Base-by-base conservation (phyloP, 2,888 invertebrate species). In the Flexamia atlantica region DNA sequence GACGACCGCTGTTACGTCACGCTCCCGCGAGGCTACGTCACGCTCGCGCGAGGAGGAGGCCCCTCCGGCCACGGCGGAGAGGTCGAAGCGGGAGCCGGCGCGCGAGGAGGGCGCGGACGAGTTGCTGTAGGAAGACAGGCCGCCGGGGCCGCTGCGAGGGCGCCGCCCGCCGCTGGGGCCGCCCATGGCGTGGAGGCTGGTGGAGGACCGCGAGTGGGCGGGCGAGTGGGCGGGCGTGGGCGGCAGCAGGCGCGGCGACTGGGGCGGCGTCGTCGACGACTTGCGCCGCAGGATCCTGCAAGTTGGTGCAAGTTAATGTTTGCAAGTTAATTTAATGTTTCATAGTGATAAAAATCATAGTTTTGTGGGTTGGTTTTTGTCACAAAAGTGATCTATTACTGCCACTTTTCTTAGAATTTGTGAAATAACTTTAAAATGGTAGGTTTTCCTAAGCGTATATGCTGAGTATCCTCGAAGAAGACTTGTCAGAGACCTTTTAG, bases 101-200 rank as follows among this genome's bases (percentile, higher is more conserved):
- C 88, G 86, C 17, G 87, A 87, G 17, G 88, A 88, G 5, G 87
- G 87, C n/a, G 88, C 87, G 7, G 57, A 46, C 28, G 46, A 32
- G 23, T 94, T 94, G 87, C 95, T 95, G 88, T 95, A 95, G 87
- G 94, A 94, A 89, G 94, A 93, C 84, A 96, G 91, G n/a, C 95
- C 95, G 14, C 95, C 94, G 4, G 96, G 96, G 85, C 95, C 95
- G 79, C 95, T 95, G 87, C 95, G 91, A 0, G 96, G 95, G 86
- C 96, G 91, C 9, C 86, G 82, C 28, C 86, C 79, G 81, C 85
- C 72, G 64, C 85, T 82, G 46, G 85, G 23, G 40, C 82, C 82
- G 46, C 83, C 80, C 42, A 53, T 68, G 42, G 70, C 46, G 83
- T 81, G 76, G 28, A 86, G 72, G 42, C 83, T 85, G 79, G 83